Percentiles rank a stretch among this genome's conserved stretches.
Conservation (phyloP, 2,888 invertebrate genomes). For the Tachina fera region DNA sequence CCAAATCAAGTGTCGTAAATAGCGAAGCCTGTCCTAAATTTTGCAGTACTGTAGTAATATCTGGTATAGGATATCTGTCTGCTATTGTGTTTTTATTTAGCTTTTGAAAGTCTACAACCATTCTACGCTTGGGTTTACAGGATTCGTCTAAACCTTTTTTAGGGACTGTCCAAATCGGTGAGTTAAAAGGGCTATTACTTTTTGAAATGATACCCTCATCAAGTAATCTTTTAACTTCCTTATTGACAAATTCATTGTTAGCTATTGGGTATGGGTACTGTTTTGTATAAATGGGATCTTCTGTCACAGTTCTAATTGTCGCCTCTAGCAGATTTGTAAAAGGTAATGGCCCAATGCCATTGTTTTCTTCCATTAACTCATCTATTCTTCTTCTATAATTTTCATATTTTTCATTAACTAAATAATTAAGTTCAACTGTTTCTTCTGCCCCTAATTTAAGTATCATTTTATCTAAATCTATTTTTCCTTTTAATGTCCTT, state of each 20-base stretch:
- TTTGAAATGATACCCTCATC: slow-evolving; percentile 46
- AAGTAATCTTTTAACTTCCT: slow-evolving; percentile 13
- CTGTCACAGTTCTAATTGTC: neutral
- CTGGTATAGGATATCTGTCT: neutral
- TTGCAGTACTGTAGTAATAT: neutral
- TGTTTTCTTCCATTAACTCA: neutral
- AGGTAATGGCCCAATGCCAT: slow-evolving; percentile 12
- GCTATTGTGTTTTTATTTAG: neutral
- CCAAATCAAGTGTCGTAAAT: slow-evolving; percentile 1
- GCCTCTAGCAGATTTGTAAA: slow-evolving; percentile 1
- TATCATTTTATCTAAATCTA: slow-evolving; percentile 1
- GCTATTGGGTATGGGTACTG: slow-evolving; percentile 1
- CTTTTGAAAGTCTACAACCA: neutral
- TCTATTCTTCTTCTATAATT: neutral
- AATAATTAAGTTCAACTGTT: neutral
- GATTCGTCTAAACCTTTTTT: slow-evolving; percentile 48
- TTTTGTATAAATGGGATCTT: slow-evolving; percentile 2
- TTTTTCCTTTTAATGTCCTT: neutral
- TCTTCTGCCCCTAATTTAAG: neutral
- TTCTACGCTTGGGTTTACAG: neutral
- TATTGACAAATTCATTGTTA: slow-evolving; percentile 6
- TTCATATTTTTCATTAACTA: slow-evolving; percentile 38
- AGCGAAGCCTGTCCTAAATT: neutral
- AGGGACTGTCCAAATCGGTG: slow-evolving; percentile 48
- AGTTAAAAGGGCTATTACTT: slow-evolving; percentile 17